Percentiles rank a stretch among this genome's conserved stretches.
Conservation (phyloP, 2,888 invertebrate species). For the Heteropelma amictum region DNA sequence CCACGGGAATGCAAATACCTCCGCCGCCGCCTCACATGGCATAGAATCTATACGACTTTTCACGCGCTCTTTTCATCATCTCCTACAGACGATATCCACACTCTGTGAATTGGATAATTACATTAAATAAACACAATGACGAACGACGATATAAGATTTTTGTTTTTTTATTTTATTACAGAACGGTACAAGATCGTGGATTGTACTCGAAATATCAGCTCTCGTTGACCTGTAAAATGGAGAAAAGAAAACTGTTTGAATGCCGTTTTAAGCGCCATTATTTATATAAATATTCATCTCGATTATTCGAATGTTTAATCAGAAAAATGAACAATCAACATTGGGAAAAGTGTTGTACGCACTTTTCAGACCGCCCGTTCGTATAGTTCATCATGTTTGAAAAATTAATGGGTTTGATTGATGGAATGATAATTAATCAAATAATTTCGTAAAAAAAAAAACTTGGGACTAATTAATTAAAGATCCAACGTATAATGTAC, state of each 20-base stretch:
- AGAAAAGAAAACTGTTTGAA: background rate
- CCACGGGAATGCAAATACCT: slow-evolving; percentile 74
- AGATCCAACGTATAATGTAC: slow-evolving; percentile 22
- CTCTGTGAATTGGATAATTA: background rate
- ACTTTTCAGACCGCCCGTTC: slow-evolving; percentile 80
- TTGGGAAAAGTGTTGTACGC: slow-evolving; percentile 72
- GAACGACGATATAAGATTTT: slow-evolving; percentile 15
- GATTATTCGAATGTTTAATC: slow-evolving; percentile 54
- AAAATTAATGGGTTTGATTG: too few species aligned
- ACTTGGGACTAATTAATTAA: background rate
- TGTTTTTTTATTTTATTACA: slow-evolving; percentile 58
- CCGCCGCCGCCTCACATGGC: slow-evolving; percentile 74
- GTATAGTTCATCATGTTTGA: slow-evolving; percentile 72
- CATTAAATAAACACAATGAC: background rate
- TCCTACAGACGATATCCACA: too few species aligned
- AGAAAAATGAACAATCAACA: slow-evolving; percentile 74
- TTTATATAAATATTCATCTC: background rate
- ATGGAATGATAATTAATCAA: too few species aligned
- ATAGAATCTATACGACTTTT: slow-evolving; percentile 57
- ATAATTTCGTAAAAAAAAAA: too few species aligned
- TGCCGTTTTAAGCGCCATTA: background rate
- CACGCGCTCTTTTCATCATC: too few species aligned
- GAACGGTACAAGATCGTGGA: slow-evolving; percentile 54
- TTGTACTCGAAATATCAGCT: slow-evolving; percentile 48
- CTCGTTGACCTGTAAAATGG: slow-evolving; percentile 42